Percentiles rank a stretch among this genome's conserved stretches.
Conservation (phyloP, 2,797 vertebrate genomes). For the Xerus rutilus region DNA sequence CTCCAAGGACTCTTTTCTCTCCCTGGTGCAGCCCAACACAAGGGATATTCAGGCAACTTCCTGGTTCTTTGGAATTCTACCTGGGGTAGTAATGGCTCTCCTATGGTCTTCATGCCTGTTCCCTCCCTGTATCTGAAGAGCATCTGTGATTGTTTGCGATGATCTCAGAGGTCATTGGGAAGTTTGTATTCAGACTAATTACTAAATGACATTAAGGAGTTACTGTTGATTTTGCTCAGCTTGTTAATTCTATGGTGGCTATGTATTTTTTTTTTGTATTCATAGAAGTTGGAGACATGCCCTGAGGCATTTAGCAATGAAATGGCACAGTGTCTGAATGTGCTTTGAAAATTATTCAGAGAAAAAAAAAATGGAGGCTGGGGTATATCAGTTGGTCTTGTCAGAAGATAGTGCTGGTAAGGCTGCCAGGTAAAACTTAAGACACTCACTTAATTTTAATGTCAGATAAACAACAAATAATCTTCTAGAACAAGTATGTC, state of each 20-base stretch:
- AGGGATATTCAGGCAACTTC: background rate
- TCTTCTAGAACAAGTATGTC: background rate
- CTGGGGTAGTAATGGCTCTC: background rate
- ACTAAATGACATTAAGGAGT: background rate
- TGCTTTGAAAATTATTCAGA: slow-evolving; percentile 13
- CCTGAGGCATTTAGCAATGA: background rate
- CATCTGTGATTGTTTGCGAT: background rate
- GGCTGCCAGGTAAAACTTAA: background rate
- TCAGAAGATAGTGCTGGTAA: background rate
- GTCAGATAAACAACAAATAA: background rate
- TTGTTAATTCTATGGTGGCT: background rate
- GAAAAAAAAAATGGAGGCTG: background rate
- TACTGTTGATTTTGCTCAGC: background rate
- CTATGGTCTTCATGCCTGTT: background rate
- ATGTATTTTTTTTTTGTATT: background rate
- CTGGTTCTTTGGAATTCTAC: background rate
- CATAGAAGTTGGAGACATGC: background rate
- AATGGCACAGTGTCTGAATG: background rate
- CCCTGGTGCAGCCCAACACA: background rate
- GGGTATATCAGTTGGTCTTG: background rate
- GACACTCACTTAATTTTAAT: background rate
- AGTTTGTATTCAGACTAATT: background rate
- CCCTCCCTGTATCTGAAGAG: background rate
- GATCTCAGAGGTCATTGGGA: background rate
- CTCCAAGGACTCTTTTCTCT: background rate